These are phyloP conservation scores for Copsychus sechellarum DNA, from an alignment of 2,113 vertebrate species.

Conservation along the genomic window DNA sequence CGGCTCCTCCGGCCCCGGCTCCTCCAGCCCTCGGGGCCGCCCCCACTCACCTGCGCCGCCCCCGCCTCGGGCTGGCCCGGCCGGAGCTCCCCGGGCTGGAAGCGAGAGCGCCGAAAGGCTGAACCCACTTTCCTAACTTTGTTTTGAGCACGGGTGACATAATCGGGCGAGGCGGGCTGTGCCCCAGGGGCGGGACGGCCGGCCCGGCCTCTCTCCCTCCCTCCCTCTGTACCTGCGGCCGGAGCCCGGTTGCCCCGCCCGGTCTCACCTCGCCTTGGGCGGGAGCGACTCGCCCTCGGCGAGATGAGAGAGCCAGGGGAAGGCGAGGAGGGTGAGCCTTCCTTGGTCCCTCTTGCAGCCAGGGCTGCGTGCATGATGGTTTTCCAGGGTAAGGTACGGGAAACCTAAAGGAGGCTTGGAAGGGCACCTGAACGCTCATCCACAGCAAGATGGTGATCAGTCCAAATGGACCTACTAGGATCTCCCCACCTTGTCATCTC, in stretches of 20 bases:
- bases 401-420: background rate
- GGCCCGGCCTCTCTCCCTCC: background rate
- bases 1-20: rapidly evolving
- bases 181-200: background rate
- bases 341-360: background rate
- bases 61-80: background rate
- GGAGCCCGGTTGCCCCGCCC: background rate
- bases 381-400: background rate
- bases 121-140: background rate
- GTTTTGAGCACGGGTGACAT: background rate
- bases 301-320: background rate
- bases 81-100: background rate
- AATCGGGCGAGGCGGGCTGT: background rate
- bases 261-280: background rate
- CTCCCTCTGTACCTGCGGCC: background rate
- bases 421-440: no score
- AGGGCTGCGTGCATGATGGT: rapidly evolving
- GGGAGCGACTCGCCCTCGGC: background rate
- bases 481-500: background rate
- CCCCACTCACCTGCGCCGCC: background rate
- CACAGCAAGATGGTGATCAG: background rate
- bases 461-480: background rate
- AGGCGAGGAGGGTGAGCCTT: no score
- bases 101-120: background rate
- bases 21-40: rapidly evolving